phyloP scores from a whole-genome alignment of 2,113 vertebrate species.

The Hirundichthys speculiger region DNA sequence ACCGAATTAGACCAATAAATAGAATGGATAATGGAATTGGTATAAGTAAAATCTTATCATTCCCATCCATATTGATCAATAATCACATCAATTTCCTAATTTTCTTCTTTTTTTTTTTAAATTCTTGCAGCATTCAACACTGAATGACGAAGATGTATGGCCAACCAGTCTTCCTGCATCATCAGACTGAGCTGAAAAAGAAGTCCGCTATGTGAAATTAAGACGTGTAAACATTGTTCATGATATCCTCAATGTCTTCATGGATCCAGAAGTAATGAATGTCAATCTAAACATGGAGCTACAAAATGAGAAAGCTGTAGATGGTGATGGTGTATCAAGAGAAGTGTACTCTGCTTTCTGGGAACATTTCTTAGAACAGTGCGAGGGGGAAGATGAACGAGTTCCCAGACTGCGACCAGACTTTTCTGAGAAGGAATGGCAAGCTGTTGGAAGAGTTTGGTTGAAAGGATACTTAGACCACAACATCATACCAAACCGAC shows the following conservation, averaged over 20 bases:
- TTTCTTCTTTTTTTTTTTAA: not conserved
- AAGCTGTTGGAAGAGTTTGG: conserved; percentile 37
- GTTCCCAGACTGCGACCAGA: conserved; percentile 9
- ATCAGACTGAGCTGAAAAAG: not conserved
- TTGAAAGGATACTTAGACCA: too few species aligned
- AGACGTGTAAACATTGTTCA: not conserved
- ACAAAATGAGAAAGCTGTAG: not conserved
- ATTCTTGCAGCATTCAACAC: not conserved
- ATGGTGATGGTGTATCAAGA: not conserved
- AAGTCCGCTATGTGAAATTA: not conserved
- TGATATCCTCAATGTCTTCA: not conserved
- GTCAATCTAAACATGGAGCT: not conserved
- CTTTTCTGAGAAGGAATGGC: conserved; percentile 27
- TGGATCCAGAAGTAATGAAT: not conserved
- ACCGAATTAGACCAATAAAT: too few species aligned
- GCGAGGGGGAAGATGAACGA: not conserved
- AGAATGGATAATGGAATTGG: too few species aligned
- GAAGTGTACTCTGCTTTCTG: not conserved
- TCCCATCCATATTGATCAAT: not conserved
- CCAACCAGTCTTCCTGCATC: not conserved
- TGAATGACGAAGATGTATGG: not conserved
- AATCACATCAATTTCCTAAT: not conserved
- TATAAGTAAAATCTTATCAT: too few species aligned
- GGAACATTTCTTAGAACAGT: conserved; percentile 7
- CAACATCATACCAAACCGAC: too few species aligned